phyloP scores from a whole-genome alignment of 2,113 vertebrate species.

The Thermophis baileyi region DNA sequence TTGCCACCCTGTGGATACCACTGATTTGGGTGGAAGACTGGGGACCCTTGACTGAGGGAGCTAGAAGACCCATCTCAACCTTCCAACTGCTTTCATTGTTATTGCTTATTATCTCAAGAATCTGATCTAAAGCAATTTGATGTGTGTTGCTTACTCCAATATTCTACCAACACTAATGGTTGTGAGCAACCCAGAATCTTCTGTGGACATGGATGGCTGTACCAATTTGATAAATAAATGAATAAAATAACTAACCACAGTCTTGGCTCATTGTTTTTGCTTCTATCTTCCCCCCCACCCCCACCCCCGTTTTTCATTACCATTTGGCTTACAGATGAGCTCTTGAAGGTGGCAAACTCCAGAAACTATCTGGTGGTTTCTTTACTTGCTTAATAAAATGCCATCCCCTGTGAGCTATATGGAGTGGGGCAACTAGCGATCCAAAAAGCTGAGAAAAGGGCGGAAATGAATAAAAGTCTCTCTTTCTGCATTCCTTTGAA shows the following conservation, averaged over 20 bases:
- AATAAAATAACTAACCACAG: background rate
- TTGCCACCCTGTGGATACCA: background rate
- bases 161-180: background rate
- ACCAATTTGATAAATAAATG: background rate
- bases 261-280: background rate
- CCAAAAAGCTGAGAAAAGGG: background rate
- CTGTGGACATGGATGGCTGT: background rate
- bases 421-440: background rate
- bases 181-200: background rate
- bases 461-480: background rate
- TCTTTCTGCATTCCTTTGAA: fast-evolving
- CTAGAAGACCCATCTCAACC: background rate
- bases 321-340: background rate
- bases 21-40: background rate
- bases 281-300: background rate
- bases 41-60: background rate
- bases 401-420: background rate
- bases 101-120: background rate
- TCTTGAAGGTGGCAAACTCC: background rate
- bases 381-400: background rate
- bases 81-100: background rate
- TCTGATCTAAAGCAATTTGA: background rate
- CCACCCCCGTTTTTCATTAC: background rate
- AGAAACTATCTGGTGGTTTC: background rate
- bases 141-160: background rate